phyloP scores from a whole-genome alignment of 2,113 vertebrate genomes.

The Catagonus wagneri region DNA sequence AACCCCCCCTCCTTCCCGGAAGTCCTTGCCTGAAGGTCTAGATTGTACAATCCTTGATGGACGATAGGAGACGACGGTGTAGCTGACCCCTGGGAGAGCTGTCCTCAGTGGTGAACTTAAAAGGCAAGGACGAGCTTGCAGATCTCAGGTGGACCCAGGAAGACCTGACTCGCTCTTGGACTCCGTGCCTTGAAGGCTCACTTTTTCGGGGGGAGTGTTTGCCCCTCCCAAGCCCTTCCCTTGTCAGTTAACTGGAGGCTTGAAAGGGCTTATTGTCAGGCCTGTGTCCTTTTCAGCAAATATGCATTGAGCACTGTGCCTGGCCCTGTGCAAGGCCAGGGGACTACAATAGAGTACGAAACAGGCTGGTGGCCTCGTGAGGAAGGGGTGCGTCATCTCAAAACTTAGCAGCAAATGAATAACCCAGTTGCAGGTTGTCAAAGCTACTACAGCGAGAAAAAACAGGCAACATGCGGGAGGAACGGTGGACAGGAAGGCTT shows the following conservation, averaged over 20 bases:
- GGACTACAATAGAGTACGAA: accelerated
- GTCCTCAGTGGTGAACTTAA: accelerated
- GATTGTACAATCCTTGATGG: neutral
- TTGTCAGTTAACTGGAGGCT: neutral
- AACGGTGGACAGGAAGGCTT: accelerated
- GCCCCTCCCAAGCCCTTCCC: neutral
- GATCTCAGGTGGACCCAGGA: neutral
- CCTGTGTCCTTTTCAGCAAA: neutral
- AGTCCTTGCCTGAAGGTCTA: accelerated
- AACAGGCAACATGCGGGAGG: neutral
- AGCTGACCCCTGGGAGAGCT: neutral
- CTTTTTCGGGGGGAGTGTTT: neutral
- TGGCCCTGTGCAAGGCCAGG: accelerated
- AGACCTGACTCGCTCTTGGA: neutral
- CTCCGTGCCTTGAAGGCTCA: neutral
- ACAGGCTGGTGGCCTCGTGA: neutral
- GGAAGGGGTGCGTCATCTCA: neutral
- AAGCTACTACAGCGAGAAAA: neutral
- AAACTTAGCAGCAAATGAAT: neutral
- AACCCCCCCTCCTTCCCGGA: no score
- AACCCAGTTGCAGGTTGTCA: neutral
- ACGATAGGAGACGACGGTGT: accelerated
- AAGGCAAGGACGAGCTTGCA: neutral
- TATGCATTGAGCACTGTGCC: accelerated
- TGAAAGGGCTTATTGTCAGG: neutral